Evolutionary conservation across 2,113 vertebrate species (phyloP).

Genomic region (Anoura caudifer): DNA sequence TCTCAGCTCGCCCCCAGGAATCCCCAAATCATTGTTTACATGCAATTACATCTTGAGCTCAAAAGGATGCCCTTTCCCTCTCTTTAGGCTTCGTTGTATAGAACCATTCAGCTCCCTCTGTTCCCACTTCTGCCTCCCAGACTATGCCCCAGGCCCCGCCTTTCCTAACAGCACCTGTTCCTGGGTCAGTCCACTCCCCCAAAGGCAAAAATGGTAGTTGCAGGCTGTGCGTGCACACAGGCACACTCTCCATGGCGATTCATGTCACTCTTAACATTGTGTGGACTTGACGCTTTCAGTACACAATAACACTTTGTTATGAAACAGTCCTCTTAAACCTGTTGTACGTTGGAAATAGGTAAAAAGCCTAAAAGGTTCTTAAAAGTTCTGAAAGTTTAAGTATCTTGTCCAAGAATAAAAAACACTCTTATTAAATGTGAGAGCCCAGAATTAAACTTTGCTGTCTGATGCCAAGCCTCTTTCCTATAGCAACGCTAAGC

Average conservation of each 20-base stretch:
- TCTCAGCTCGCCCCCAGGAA: neutral
- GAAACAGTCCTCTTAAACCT: neutral
- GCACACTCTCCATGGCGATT: neutral
- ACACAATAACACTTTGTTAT: no score
- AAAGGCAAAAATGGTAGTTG: neutral
- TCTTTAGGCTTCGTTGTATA: neutral
- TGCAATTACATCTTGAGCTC: neutral
- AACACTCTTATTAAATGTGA: neutral
- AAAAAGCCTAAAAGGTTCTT: neutral
- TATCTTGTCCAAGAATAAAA: neutral
- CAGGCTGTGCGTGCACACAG: rapidly evolving
- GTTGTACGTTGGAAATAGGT: neutral
- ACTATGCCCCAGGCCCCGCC: rapidly evolving
- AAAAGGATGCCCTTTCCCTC: neutral
- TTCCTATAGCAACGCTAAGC: neutral
- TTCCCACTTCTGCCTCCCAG: neutral
- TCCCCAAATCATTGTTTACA: neutral
- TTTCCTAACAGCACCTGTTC: neutral
- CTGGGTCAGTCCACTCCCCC: neutral
- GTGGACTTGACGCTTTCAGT: neutral
- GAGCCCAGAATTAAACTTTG: neutral
- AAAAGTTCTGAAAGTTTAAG: neutral
- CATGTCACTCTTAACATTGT: neutral
- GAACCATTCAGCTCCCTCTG: neutral
- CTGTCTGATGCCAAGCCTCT: no score